Base-by-base conservation (phyloP, 2,888 invertebrate species). In the Chydorus sphaericus region DNA sequence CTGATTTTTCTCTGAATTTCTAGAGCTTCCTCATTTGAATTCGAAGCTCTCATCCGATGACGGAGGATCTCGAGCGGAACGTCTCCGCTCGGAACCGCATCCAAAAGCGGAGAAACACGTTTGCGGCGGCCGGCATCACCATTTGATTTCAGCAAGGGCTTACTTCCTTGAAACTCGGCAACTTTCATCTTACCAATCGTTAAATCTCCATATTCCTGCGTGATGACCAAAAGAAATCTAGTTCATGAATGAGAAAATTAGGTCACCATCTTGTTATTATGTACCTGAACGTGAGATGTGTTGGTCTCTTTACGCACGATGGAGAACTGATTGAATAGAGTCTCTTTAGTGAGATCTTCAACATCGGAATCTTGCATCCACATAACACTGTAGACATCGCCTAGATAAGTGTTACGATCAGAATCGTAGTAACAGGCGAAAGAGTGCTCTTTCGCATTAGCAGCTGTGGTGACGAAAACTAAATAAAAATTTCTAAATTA, bases 301-400 rank as follows among this genome's bases (percentile, higher is more conserved):
- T 73, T 76, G 6, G 78, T 78, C 62, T 73, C 70, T 38, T 68
- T 64, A 61, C 73, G 72, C 11, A 77, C 76, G 57, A 75, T 66
- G 59, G 70, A 61, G 64, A 67, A 78, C 64, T 78, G 78, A 53
- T 70, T 65, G 49, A 72, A 67, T 5, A 79, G 65, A 2, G 75
- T 74, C 63, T 77, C 77, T 16, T 60, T 59, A 4, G 63, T 63
- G 33, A 77, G 62, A 59, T 74, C 66, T 61, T 74, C 73, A 74
- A 75, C 63, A 59, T 78, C 77, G 31, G 75, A 71, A 64, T 78
- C 76, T 63, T 77, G 71, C 75, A 79, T 76, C 79, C 79, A 80
- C 56, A 70, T 75, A 18, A 78, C 75, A 61, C 76, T 76, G 67
- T 78, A 79, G 4, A 76, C 70, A 66, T 79, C 79, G 10, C 78